Evolutionary conservation across 2,797 vertebrate species (phyloP).

Genomic region (Chanos chanos): DNA sequence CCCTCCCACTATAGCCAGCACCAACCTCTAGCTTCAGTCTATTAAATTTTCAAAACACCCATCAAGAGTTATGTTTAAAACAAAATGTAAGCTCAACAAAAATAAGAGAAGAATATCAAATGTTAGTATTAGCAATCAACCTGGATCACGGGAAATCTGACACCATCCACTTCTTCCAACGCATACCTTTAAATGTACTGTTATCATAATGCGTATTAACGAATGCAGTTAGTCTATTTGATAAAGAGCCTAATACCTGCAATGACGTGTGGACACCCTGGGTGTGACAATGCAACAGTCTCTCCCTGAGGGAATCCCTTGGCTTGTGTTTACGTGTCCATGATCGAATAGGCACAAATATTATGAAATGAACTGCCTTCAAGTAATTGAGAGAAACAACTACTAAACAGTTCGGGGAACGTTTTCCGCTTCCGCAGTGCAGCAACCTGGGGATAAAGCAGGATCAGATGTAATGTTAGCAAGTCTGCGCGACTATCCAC

Average conservation of each 20-base stretch:
- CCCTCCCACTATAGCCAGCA: no score
- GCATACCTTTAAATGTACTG: neutral
- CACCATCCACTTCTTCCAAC: neutral
- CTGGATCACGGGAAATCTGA: conserved; percentile 44
- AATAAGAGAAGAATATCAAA: neutral
- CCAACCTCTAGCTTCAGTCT: no score
- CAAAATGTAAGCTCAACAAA: neutral
- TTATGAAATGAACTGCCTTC: conserved; percentile 35
- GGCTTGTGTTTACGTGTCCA: conserved; percentile 76
- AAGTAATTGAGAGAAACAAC: neutral
- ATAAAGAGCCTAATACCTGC: neutral
- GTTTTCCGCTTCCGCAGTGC: neutral
- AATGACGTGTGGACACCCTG: conserved; percentile 30
- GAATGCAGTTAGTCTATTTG: no score
- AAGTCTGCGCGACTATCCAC: no score
- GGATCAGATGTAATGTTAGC: no score
- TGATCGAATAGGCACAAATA: conserved; percentile 53
- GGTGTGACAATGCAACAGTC: conserved; percentile 75
- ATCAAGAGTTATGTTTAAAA: no score
- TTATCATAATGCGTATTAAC: no score
- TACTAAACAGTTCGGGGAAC: neutral
- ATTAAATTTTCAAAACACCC: no score
- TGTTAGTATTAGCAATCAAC: conserved; percentile 33
- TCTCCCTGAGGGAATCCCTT: conserved; percentile 83
- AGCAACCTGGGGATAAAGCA: conserved; percentile 20